Base-by-base conservation (phyloP, 2,888 invertebrate species). In the Drosophila peninsularis region DNA sequence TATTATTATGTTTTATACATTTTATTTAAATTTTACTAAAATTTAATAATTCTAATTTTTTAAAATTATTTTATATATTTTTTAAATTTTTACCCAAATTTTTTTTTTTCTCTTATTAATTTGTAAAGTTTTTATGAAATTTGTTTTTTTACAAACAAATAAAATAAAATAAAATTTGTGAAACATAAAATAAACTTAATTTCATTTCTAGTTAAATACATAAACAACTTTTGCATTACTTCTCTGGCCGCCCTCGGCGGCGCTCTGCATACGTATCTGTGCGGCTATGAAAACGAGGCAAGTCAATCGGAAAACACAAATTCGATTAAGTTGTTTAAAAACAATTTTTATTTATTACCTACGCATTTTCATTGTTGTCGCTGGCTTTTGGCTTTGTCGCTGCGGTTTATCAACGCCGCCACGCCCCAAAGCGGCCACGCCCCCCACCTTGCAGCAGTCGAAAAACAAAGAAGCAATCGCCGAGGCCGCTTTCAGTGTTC, bases 291-390 rank as follows among this genome's bases (percentile, higher is more conserved):
- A 58, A 53, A 71, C 41, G 24, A 27, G 21, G 41, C 60, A 64
- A 83, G 81, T 83, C 78, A 77, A 83, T 87, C 84, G 72, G 68
- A 87, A 79, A 86, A 86, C 84, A 86, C 84, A 82, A 83, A 87
- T 84, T 83, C 82, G 87, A 83, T 83, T 81, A 87, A 87, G 84
- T 87, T 83, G 84, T 87, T 83, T 83, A 87, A 84, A 83, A 87
- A 83, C 87, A 87, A 83, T 87, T 87, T 86, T 78, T 80, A 75
- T 82, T 82, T 82, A 82, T 86, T 83, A 74, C 84, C 84, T 62
- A 71, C 63, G 60, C 67, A 64, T 73, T 82, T 80, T 65, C 75
- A 75, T 80, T 67, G 71, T 60, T 68, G 78, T 66, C 75, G 60
- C 63, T 47, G 17, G 17, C 30, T 47, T 30, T 47, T 61, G 60